Evolutionary conservation across 1,140 invertebrate genomes (phyloP).

Genomic region (Cheumatopsyche charites): DNA sequence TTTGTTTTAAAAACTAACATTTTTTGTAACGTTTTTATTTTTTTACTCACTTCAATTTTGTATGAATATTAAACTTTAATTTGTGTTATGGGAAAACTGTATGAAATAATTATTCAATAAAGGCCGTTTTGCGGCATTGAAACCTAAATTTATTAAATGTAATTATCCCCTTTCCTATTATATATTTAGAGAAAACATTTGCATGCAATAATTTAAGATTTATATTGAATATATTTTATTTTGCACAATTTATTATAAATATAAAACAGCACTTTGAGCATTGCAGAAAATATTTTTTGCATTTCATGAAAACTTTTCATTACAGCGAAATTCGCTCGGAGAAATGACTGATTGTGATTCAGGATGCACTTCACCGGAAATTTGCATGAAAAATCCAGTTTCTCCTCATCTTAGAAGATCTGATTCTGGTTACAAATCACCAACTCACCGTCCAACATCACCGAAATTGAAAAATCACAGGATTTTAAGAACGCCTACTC

Average conservation of each 20-base stretch:
- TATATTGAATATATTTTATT: no score
- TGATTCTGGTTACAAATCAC: conserved; percentile 62
- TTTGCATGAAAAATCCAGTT: conserved; percentile 60
- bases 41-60: background rate
- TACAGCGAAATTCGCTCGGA: conserved; percentile 47
- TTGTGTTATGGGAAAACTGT: conserved; percentile 25
- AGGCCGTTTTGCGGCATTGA: conserved; percentile 47
- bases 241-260: no score
- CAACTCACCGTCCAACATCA: conserved; percentile 54
- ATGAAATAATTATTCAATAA: conserved; percentile 43
- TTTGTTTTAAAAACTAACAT: no score
- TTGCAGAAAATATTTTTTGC: no score
- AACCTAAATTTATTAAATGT: conserved; percentile 12
- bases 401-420: conserved; percentile 61
- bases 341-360: conserved; percentile 62
- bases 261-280: no score
- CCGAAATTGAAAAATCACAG: conserved; percentile 56
- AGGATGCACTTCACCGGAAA: conserved; percentile 61
- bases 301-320: conserved; percentile 26
- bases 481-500: conserved; percentile 51
- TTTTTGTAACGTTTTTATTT: no score
- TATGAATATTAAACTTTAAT: background rate
- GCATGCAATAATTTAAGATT: no score
- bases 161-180: no score
- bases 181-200: no score